A percentile compares a stretch with the other conserved stretches of the same genome.
These are phyloP conservation scores for Lepisosteus osseus DNA, from an alignment of 2,113 vertebrate species.

Conservation along the genomic window DNA sequence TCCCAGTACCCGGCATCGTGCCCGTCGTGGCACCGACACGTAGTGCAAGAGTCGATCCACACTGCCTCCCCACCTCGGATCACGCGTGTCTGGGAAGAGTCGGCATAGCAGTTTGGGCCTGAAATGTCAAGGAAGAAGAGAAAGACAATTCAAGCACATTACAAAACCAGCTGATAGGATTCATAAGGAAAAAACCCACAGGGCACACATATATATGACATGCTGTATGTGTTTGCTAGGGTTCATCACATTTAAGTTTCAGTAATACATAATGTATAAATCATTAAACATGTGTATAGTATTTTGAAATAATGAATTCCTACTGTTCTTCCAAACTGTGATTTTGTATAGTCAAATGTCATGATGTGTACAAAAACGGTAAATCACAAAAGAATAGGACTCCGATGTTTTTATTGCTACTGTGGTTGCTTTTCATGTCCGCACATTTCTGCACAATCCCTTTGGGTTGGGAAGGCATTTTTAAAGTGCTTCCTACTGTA, in stretches of 20 bases:
- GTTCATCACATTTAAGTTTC: too few species aligned
- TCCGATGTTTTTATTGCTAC: slow-evolving; percentile 17
- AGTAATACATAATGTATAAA: too few species aligned
- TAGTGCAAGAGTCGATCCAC: slow-evolving; percentile 76
- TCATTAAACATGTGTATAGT: too few species aligned
- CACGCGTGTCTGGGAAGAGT: slow-evolving; percentile 56
- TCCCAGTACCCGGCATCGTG: slow-evolving; percentile 80
- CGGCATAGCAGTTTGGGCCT: slow-evolving; percentile 77
- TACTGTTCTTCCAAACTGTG: too few species aligned
- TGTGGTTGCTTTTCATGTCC: slow-evolving; percentile 4
- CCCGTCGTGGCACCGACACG: slow-evolving; percentile 73
- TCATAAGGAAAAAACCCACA: too few species aligned
- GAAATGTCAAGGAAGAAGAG: not conserved
- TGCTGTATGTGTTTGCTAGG: too few species aligned
- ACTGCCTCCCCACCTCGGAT: slow-evolving; percentile 68
- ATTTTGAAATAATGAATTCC: too few species aligned
- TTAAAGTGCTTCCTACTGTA: slow-evolving; percentile 26
- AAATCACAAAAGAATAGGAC: slow-evolving; percentile 2
- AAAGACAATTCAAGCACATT: too few species aligned
- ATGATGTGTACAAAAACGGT: not conserved
- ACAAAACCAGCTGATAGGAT: too few species aligned
- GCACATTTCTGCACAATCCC: not conserved
- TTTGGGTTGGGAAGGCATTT: not conserved
- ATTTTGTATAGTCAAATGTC: not conserved
- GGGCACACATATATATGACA: too few species aligned